These are phyloP conservation scores for Pogonophryne albipinna DNA, from an alignment of 2,797 vertebrate genomes.

Conservation along the genomic window DNA sequence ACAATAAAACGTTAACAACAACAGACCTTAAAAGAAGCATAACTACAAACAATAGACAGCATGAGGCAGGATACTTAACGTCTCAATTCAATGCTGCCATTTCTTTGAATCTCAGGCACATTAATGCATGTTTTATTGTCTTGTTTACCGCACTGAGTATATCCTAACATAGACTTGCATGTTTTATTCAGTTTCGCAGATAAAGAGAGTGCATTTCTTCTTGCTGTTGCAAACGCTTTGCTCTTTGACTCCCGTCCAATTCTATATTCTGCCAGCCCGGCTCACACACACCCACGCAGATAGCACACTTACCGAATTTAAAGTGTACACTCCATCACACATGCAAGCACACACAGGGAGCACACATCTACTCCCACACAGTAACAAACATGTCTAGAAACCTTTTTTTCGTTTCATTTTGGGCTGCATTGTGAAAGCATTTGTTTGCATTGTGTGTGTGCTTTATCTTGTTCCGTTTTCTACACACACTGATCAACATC, in stretches of 20 bases:
- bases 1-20: no score
- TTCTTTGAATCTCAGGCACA: not conserved
- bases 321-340: slow-evolving; percentile 16
- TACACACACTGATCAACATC: not conserved
- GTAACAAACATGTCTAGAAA: slow-evolving; percentile 17
- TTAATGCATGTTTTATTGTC: slow-evolving; percentile 17
- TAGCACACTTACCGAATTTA: slow-evolving; percentile 6
- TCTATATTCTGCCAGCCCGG: slow-evolving; percentile 51
- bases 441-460: slow-evolving; percentile 28
- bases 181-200: slow-evolving; percentile 58
- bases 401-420: slow-evolving; percentile 30
- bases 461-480: not conserved
- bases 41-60: no score
- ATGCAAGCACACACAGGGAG: slow-evolving; percentile 24
- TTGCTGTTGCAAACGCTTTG: slow-evolving; percentile 50
- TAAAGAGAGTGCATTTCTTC: slow-evolving; percentile 28
- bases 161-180: slow-evolving; percentile 9
- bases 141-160: slow-evolving; percentile 25
- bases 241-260: slow-evolving; percentile 68
- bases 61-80: not conserved
- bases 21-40: no score
- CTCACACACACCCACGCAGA: slow-evolving; percentile 41
- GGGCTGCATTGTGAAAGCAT: slow-evolving; percentile 22
- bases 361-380: slow-evolving; percentile 46
- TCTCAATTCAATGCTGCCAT: not conserved